These are phyloP conservation scores for Neosilurus mollespiculum DNA, from an alignment of 2,797 vertebrate genomes.

Conservation along the genomic window DNA sequence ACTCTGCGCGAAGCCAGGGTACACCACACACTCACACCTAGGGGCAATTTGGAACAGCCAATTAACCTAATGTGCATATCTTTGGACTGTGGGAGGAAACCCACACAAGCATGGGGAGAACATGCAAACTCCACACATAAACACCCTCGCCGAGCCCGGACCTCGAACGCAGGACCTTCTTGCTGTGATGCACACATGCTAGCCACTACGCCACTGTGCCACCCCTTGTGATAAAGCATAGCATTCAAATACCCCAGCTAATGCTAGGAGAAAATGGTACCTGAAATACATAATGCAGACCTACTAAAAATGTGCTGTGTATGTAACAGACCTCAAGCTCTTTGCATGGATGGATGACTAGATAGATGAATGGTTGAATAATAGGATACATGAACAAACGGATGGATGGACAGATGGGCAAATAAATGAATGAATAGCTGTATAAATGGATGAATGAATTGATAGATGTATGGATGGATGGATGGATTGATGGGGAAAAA, in stretches of 20 bases:
- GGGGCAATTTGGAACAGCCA: too few relatives aligned
- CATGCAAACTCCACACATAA: too few relatives aligned
- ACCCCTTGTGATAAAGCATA: not conserved
- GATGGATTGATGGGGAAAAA: not conserved
- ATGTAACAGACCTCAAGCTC: not conserved
- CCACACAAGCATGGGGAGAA: too few relatives aligned
- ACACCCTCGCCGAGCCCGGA: too few relatives aligned
- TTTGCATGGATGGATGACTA: not conserved
- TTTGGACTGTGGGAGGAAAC: too few relatives aligned
- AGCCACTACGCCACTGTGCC: too few relatives aligned
- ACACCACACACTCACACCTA: too few relatives aligned
- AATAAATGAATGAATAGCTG: not conserved
- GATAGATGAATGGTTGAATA: not conserved
- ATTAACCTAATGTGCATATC: too few relatives aligned
- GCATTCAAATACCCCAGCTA: not conserved
- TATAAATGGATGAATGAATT: not conserved
- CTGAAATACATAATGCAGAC: not conserved
- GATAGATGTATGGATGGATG: not conserved
- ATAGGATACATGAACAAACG: too few relatives aligned
- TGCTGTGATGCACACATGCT: too few relatives aligned
- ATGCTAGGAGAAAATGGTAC: not conserved
- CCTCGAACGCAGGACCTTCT: too few relatives aligned
- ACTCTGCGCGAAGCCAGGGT: too few relatives aligned
- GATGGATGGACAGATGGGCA: not conserved
- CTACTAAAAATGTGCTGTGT: not conserved